Base-by-base conservation (phyloP, 1,140 invertebrate genomes). In the Papilio machaon region DNA sequence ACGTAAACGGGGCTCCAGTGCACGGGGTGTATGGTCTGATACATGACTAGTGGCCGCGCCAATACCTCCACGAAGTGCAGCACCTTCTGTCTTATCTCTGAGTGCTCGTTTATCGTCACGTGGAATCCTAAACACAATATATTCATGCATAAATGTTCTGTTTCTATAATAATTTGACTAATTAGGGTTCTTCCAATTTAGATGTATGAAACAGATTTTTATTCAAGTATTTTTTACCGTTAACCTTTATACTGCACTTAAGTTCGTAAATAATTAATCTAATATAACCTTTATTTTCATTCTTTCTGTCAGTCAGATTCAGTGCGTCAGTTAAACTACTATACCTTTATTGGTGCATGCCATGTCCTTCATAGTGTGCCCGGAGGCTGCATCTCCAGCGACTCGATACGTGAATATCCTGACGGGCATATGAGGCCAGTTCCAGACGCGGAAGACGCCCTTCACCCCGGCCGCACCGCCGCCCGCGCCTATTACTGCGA, bases 351-450 rank as follows among this genome's bases (percentile, higher is more conserved):
- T 99, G 23, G 96, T 96, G 95, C 99, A 99, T 11, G 99, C 99
- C 96, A 99, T 99, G 95, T 97, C 98, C 82, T 97, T 96, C 86
- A 99, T 97, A 75, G 79, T 88, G 49, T 91, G 89, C 17, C 92
- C 97, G 87, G 98, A 97, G 9, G 97, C 96, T 0, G 98, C 97
- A 92, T 99, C 99, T 76, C 97, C 97, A 0, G 99, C 99, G 58
- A 99, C 97, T 6, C 99, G 95, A 95, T 99, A 99, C 0, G 99
- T 99, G 91, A 99, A 99, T 49, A 99, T 97, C 83, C 99, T 96
- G 3, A 99, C 98, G 73, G 98, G 97, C 96, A 97, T 97, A 87
- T 98, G 97, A 0, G 98, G 97, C 96, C 96, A 98, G 94, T 99
- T 99, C 95, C 98, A 99, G 73, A 86, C 97, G 95, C 93, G 97